Base-by-base conservation (phyloP, 2,113 vertebrate genomes). In the Dasyornis broadbenti region DNA sequence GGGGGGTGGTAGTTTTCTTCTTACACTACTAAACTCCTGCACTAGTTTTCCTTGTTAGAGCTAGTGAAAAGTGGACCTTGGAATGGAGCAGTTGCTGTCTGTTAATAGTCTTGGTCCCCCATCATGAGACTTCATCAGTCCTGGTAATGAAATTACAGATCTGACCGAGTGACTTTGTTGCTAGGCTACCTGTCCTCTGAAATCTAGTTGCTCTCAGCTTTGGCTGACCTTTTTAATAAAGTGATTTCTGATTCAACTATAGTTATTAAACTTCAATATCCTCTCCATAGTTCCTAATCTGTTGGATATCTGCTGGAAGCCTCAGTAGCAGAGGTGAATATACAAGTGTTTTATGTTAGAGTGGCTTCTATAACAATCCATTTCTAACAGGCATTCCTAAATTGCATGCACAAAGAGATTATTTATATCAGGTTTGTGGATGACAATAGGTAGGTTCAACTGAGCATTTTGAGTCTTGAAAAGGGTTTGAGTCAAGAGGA, bases 81-180 rank as follows among this genome's bases (percentile, higher is more conserved):
- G 64, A 44, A 52, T 21, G 17, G 63, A 92, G 56, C 82, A 90
- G 65, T 69, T 90, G 42, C 89, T 80, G 6, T 33, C 54, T 76
- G 71, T 76, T 97, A 57, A 73, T 70, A 37, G 66, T 70, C 77
- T 83, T 92, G 64, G 72, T 83, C 30, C 47, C 15, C 33, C 5
- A 11, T 78, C 49, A 4, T 63, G 76, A 66, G 72, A 78, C 76
- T 86, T 91, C 60, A 56, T 92, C 80, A 49, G 33, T 81, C 45
- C 50, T 66, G 17, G 52, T 94, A 94, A 96, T 95, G 77, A 91
- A 97, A 92, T 92, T 81, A 75, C n/a, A 27, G 72, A 65, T 86
- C 69, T 91, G 89, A 91, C 76, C 0, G 0, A 86, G 52, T 86
- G 72, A 89, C 69, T 75, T 86, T 39, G 95, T 95, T 96, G 91